Evolutionary conservation across 2,113 vertebrate species (phyloP), one percentile per base, ranked within the genome.

Genomic region (Actenoides lindsayi): DNA sequence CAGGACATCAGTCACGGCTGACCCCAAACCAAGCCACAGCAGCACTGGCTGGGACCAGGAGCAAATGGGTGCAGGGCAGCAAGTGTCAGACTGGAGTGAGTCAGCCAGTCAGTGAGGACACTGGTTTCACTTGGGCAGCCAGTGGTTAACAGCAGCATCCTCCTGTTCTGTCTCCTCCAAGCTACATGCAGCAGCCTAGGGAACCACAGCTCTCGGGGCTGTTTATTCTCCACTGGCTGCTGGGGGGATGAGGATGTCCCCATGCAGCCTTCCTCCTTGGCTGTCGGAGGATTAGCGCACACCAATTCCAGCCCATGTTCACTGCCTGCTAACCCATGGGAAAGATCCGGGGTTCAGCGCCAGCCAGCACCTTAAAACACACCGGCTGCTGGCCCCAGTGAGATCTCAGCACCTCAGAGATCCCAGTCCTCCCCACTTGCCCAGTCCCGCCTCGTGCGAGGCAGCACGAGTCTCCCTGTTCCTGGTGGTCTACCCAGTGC

Each of bases 381-480:
- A 18, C n/a, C 4, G 1, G 11, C 53, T 48, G 39, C 48, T 53
- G 33, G 50, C 24, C 41, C 24, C 33, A 13, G 20, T 13, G 70
- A 65, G 59, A 50, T 48, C 67, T 33, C 85, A 64, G 68, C 53
- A 28, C 65, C 48, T 27, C 1, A 0, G 44, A 60, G 31, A 46
- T 23, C 33, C 16, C 14, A n/a, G 60, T 64, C 18, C 68, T 59
- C 62, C 69, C 71, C 42, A 28, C 17, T 71, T 42, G 64, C 44
- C 39, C 44, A 23, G 16, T 12, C 6, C 4, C 50, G 24, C 50
- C 33, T 23, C 2, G 1, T 41, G 27, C 0, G 1, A 35, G 50
- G 30, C 71, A 69, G 50, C 4, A 0, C 7, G 0, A 13, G 5
- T 54, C 30, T 63, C 33, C 51, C 44, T 4, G 0, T 51, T 48